Evolutionary conservation across 2,797 vertebrate genomes (phyloP).

Genomic region (Varecia variegata): DNA sequence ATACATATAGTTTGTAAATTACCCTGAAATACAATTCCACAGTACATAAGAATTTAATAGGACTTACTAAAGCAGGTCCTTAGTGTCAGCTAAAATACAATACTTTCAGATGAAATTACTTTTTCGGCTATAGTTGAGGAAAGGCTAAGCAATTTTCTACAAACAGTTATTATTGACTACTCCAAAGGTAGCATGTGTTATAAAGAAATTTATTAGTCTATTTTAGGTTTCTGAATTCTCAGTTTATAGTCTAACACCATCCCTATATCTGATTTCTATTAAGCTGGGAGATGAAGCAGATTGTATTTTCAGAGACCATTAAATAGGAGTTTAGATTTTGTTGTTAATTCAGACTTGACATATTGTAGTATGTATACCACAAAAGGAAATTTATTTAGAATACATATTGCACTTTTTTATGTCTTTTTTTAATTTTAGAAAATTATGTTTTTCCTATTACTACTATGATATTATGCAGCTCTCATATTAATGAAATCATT

Average conservation of each 20-base stretch:
- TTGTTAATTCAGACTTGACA: slow-evolving; percentile 72
- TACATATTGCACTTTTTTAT: slow-evolving; percentile 22
- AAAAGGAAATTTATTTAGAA: slow-evolving; percentile 40
- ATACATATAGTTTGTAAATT: slow-evolving; percentile 64
- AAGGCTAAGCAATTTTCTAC: slow-evolving; percentile 63
- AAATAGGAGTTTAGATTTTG: slow-evolving; percentile 63
- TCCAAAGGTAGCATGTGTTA: slow-evolving; percentile 40
- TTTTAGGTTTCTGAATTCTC: slow-evolving; percentile 75
- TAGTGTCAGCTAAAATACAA: slow-evolving; percentile 56
- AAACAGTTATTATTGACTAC: slow-evolving; percentile 73
- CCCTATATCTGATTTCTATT: slow-evolving; percentile 78
- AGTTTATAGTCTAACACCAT: slow-evolving; percentile 61
- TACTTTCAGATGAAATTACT: slow-evolving; percentile 62
- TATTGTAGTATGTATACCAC: not conserved
- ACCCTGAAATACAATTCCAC: slow-evolving; percentile 53
- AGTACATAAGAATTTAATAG: slow-evolving; percentile 57
- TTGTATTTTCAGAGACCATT: slow-evolving; percentile 71
- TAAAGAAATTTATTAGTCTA: slow-evolving; percentile 75
- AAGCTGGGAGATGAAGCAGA: slow-evolving; percentile 62
- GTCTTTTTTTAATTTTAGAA: not conserved
- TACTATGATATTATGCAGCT: not conserved
- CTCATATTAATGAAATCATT: not conserved
- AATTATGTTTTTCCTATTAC: not conserved
- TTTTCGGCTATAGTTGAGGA: slow-evolving; percentile 64
- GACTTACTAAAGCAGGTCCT: slow-evolving; percentile 15